Evolutionary conservation across 2,797 vertebrate genomes (phyloP).

Genomic region (Lutjanus campechanus): DNA sequence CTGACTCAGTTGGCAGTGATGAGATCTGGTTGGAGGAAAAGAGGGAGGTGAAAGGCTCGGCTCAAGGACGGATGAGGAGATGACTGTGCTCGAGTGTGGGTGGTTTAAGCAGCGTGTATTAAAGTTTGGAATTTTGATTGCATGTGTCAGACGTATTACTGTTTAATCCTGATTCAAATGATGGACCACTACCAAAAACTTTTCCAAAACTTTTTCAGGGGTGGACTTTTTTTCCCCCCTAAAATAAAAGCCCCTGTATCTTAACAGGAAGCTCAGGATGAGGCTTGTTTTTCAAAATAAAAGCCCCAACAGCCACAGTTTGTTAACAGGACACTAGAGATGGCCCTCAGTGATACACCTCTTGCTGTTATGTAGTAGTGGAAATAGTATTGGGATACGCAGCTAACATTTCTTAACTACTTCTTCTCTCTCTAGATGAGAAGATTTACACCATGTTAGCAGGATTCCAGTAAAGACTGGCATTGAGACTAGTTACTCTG

Average conservation of each 20-base stretch:
- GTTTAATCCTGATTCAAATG: background rate
- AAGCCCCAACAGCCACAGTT: too few relatives aligned
- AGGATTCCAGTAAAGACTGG: background rate
- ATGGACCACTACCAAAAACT: too few relatives aligned
- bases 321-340: too few relatives aligned
- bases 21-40: constrained; percentile 38
- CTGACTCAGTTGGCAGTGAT: constrained; percentile 62
- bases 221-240: too few relatives aligned
- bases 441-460: background rate
- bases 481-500: background rate
- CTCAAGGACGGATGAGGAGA: constrained; percentile 56
- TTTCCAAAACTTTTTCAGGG: too few relatives aligned
- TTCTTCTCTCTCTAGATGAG: background rate
- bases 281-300: too few relatives aligned
- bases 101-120: constrained; percentile 44
- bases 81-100: constrained; percentile 44
- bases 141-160: constrained; percentile 2
- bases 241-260: too few relatives aligned
- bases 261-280: too few relatives aligned
- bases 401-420: too few relatives aligned
- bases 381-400: too few relatives aligned
- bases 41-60: constrained; percentile 55
- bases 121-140: constrained; percentile 32
- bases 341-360: too few relatives aligned
- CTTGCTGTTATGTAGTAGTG: too few relatives aligned